Conservation (phyloP, 2,888 invertebrate species). For the Clivina fossor region DNA sequence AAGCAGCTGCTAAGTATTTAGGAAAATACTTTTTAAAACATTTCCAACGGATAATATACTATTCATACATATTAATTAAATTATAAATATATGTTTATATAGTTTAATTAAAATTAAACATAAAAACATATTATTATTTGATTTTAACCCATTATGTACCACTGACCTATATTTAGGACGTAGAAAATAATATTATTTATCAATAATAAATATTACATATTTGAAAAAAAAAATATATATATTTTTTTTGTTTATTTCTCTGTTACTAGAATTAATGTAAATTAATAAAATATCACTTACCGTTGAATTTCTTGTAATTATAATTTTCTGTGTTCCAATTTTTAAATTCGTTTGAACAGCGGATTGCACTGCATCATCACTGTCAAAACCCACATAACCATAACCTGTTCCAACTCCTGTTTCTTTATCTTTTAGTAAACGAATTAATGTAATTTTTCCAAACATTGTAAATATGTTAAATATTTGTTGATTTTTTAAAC, state of each 20-base stretch:
- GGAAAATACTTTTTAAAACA: too few relatives aligned
- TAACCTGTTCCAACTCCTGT: constrained; percentile 77
- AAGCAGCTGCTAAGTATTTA: too few relatives aligned
- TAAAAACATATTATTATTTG: too few relatives aligned
- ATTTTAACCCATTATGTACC: too few relatives aligned
- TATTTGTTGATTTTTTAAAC: constrained; percentile 67
- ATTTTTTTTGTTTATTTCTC: neutral
- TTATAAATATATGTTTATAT: too few relatives aligned
- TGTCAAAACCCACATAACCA: constrained; percentile 74
- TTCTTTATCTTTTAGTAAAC: constrained; percentile 67
- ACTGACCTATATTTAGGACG: too few relatives aligned
- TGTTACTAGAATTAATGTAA: neutral
- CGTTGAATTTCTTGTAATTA: constrained; percentile 58
- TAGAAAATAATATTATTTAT: too few relatives aligned
- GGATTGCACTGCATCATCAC: constrained; percentile 64
- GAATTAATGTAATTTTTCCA: constrained; percentile 69
- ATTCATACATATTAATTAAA: too few relatives aligned
- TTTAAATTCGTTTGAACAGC: constrained; percentile 64
- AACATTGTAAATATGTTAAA: constrained; percentile 69
- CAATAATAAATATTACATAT: too few relatives aligned
- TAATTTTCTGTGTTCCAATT: constrained; percentile 61
- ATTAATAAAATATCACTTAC: neutral
- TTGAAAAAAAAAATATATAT: too few relatives aligned
- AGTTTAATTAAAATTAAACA: too few relatives aligned
- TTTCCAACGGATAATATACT: too few relatives aligned